phyloP scores from a whole-genome alignment of 2,797 vertebrate genomes.

The Setipinna tenuifilis region DNA sequence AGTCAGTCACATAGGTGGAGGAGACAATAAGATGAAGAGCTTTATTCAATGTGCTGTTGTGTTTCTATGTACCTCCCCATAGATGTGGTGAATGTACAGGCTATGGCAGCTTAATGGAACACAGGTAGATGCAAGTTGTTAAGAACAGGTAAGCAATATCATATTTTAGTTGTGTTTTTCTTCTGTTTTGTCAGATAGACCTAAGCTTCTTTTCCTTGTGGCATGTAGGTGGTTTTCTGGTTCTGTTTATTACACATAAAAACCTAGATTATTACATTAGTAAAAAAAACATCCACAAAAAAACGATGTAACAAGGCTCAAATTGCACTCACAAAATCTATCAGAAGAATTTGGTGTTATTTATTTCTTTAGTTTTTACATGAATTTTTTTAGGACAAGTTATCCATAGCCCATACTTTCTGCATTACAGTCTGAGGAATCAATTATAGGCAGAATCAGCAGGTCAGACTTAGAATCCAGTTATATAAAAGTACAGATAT shows the following conservation, averaged over 20 bases:
- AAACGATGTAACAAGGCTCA: neutral
- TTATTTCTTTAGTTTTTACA: constrained; percentile 3
- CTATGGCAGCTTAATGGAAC: neutral
- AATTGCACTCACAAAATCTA: neutral
- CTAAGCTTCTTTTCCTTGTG: neutral
- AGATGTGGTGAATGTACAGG: no score
- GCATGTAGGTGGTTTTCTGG: neutral
- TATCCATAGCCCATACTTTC: neutral
- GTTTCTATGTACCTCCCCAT: no score
- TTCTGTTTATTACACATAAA: neutral
- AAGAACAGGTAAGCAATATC: neutral
- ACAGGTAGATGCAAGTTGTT: neutral
- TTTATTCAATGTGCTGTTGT: neutral
- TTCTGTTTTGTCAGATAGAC: neutral
- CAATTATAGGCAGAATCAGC: neutral
- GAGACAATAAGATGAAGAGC: neutral
- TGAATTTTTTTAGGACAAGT: neutral
- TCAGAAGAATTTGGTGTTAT: neutral
- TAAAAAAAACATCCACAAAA: neutral
- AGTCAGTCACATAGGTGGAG: neutral
- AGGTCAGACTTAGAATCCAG: constrained; percentile 2
- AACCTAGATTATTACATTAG: neutral
- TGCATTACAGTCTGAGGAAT: neutral
- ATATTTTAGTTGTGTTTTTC: neutral
- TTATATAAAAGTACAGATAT: neutral